A percentile compares a stretch with the other conserved stretches of the same genome.
Evolutionary conservation across 2,113 vertebrate genomes (phyloP).

Genomic region (Carassius gibelio): DNA sequence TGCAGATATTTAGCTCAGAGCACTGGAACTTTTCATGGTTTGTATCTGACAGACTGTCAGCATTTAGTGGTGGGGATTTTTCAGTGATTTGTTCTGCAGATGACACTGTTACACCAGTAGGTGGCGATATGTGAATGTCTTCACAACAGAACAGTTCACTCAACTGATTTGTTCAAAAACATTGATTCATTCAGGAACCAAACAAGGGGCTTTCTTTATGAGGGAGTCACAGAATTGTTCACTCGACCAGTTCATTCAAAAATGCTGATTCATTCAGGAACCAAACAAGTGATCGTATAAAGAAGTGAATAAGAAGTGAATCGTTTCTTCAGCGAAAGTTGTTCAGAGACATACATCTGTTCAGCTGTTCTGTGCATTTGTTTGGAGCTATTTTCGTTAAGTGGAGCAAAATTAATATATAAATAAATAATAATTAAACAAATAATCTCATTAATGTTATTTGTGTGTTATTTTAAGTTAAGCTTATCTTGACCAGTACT

Average conservation of each 20-base stretch:
- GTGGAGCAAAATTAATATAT: neutral
- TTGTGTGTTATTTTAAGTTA: neutral
- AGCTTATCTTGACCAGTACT: neutral
- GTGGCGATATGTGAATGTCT: neutral
- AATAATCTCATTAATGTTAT: neutral
- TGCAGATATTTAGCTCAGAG: neutral
- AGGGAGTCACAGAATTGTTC: no score
- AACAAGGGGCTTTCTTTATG: no score
- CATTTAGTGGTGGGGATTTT: no score
- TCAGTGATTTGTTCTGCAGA: no score
- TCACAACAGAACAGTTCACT: neutral
- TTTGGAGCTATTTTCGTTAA: no score
- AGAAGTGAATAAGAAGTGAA: neutral
- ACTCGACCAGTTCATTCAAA: neutral
- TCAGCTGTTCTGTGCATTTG: neutral
- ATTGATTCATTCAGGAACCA: no score
- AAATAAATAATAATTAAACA: no score
- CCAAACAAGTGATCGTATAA: neutral
- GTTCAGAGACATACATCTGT: neutral
- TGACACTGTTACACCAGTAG: no score
- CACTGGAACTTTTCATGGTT: no score
- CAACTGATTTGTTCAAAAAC: no score
- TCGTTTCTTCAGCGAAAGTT: neutral
- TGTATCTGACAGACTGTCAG: no score
- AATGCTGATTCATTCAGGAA: neutral